These are phyloP conservation scores for Urocitellus parryii DNA, from an alignment of 2,113 vertebrate species.

Conservation along the genomic window DNA sequence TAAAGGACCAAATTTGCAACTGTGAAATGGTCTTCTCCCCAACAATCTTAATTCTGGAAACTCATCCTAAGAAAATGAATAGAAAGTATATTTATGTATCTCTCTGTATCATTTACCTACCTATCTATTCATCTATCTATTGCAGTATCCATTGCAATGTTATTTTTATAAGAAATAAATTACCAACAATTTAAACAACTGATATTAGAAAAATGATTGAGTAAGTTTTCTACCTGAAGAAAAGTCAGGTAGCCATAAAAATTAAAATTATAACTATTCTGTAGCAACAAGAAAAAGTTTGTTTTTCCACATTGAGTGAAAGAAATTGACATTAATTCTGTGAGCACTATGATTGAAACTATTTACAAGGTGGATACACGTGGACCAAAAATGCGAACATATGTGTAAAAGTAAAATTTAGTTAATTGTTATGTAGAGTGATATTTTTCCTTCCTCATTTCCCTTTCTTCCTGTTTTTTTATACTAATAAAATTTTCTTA, in stretches of 20 bases:
- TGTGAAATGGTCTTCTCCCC: neutral
- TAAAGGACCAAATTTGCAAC: neutral
- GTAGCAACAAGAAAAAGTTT: neutral
- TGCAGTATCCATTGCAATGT: neutral
- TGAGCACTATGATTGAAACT: neutral
- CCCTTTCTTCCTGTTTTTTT: neutral
- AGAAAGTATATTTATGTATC: neutral
- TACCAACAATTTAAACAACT: neutral
- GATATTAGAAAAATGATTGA: neutral
- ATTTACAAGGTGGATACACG: neutral
- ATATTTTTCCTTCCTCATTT: neutral
- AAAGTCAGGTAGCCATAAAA: neutral
- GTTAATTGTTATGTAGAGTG: neutral
- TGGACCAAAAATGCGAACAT: neutral
- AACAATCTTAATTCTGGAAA: neutral
- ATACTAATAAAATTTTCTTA: neutral
- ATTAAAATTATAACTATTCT: slow-evolving; percentile 5
- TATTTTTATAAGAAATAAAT: slow-evolving; percentile 28
- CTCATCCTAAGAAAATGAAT: neutral
- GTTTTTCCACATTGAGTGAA: neutral
- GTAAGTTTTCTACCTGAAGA: neutral
- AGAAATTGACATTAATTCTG: neutral
- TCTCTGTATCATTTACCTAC: neutral
- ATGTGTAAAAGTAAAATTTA: neutral
- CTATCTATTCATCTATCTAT: neutral